Evolutionary conservation across 2,888 invertebrate species (phyloP), one percentile per base, ranked within the genome.

Genomic region (Dromius quadrimaculatus): DNA sequence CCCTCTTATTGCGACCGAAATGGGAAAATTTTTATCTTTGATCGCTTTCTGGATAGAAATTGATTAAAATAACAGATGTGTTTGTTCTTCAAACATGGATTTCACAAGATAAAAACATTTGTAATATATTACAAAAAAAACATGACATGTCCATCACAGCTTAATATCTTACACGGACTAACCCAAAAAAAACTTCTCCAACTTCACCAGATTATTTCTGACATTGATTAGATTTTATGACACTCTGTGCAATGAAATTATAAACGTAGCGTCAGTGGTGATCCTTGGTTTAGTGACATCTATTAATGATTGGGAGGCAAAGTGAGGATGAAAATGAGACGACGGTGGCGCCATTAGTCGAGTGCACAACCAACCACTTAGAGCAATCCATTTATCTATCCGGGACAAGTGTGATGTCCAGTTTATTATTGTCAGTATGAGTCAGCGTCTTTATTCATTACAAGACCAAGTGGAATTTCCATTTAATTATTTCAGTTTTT

Each of bases 371-470:
- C 38, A 41, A 38, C 66, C 66, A 66, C 66, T 57, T 66, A 66
- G 66, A 57, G 54, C 57, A 66, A 47, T 66, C 66, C 66, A 66
- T 66, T 66, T 66, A 43, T 66, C 66, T 57, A 23, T 66, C 22
- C 17, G n/a, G 22, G 54, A 54, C 66, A 54, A 28, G 11, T 66
- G 38, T 66, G 38, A 59, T 59, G 59, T 36, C 59, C 59, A 38
- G 34, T 59, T 59, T 36, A 59, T 59, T 59, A 59, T 20, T 36
- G 59, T 59, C 59, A 59, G 34, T 59, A 59, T 28, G 47, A 47
- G 13, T 54, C 23, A 23, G 45, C 45, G 19, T 20, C 23, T 54
- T 23, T 54, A n/a, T 54, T 54, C 28, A 28, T 54, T 5, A 11
- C 50, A 36, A n/a, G n/a, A n/a, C n/a, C n/a, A 9, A 54, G 15